phyloP scores from a whole-genome alignment of 1,140 invertebrate species.

The Rhizoglyphus robini region DNA sequence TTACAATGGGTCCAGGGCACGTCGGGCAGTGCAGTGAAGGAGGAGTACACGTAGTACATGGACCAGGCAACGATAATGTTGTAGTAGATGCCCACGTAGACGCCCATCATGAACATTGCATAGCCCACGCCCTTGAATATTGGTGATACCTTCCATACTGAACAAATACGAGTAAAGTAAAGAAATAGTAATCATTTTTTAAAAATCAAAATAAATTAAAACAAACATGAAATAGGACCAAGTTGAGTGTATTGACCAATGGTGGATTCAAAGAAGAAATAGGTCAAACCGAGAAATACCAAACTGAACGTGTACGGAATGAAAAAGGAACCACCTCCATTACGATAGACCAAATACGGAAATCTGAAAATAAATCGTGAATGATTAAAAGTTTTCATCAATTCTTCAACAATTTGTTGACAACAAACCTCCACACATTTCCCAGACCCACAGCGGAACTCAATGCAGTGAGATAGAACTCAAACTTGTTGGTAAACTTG shows the following conservation, averaged over 20 bases:
- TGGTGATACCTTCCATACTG: background rate
- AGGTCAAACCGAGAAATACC: slow-evolving; percentile 23
- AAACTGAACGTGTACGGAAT: slow-evolving; percentile 25
- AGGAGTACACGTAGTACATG: slow-evolving; percentile 7
- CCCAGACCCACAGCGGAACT: background rate
- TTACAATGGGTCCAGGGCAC: slow-evolving; percentile 7
- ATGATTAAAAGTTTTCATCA: background rate
- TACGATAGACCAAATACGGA: slow-evolving; percentile 44
- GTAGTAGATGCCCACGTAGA: background rate
- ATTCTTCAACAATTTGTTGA: background rate
- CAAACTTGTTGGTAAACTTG: slow-evolving; percentile 25
- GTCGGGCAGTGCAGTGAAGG: background rate
- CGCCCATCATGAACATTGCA: slow-evolving; percentile 7
- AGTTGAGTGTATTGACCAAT: slow-evolving; percentile 25
- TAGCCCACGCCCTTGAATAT: slow-evolving; percentile 14
- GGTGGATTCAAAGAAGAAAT: slow-evolving; percentile 23
- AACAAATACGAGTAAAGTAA: background rate
- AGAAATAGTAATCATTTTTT: background rate
- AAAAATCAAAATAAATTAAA: background rate
- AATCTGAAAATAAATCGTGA: slow-evolving; percentile 32
- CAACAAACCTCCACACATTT: background rate
- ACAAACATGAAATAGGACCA: slow-evolving; percentile 15
- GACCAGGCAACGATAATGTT: slow-evolving; percentile 14
- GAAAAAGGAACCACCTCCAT: slow-evolving; percentile 38
- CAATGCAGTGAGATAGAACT: background rate